Conservation (phyloP, 2,888 invertebrate genomes). For the Teinopalpus imperialis region DNA sequence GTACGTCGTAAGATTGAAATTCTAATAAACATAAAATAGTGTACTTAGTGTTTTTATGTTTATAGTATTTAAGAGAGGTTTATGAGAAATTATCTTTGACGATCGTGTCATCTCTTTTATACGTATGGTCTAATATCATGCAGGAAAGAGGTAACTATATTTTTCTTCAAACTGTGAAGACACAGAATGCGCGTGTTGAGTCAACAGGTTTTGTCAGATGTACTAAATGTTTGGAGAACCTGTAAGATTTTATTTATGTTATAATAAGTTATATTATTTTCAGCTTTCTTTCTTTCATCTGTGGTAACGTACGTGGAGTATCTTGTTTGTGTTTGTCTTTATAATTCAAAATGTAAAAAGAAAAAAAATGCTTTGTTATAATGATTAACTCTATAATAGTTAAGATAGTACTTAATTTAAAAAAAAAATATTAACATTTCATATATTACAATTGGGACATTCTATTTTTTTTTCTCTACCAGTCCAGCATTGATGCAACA, state of each 20-base stretch:
- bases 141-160: slow-evolving; percentile 44
- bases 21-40: slow-evolving; percentile 29
- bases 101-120: slow-evolving; percentile 41
- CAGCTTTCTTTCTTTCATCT: no score
- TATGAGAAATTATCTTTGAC: slow-evolving; percentile 45
- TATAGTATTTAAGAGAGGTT: slow-evolving; percentile 46
- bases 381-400: no score
- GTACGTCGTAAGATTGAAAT: slow-evolving; percentile 34
- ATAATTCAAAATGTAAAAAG: no score
- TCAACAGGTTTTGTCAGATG: slow-evolving; percentile 63
- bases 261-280: no score
- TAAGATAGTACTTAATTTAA: no score
- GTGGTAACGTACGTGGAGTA: no score
- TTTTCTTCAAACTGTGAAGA: slow-evolving; percentile 34
- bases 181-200: slow-evolving; percentile 60
- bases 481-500: no score
- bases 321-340: no score
- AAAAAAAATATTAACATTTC: no score
- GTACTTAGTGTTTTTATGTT: slow-evolving; percentile 44
- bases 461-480: no score
- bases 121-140: slow-evolving; percentile 26
- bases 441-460: slow-evolving; percentile 2
- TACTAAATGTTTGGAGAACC: slow-evolving; percentile 42
- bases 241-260: slow-evolving; percentile 16
- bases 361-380: no score